These are phyloP conservation scores for Spodoptera littoralis DNA, from an alignment of 2,888 invertebrate genomes.

Conservation along the genomic window DNA sequence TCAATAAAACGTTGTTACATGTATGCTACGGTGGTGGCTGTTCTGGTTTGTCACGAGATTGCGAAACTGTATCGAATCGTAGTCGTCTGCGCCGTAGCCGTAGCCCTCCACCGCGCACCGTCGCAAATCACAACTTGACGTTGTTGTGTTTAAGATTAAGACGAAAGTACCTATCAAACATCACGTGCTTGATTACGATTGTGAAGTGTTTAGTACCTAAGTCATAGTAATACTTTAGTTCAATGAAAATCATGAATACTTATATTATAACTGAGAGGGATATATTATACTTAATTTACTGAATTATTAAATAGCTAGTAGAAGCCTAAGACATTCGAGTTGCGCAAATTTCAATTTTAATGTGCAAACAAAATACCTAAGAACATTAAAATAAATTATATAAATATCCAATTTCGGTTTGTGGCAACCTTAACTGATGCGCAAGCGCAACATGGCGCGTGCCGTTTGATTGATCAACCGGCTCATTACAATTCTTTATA, in stretches of 20 bases:
- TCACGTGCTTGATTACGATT: slow-evolving; percentile 59
- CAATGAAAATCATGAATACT: neutral
- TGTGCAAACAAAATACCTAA: no score
- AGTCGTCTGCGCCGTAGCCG: slow-evolving; percentile 70
- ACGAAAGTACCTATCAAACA: slow-evolving; percentile 41
- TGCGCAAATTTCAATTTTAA: no score
- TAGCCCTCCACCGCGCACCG: slow-evolving; percentile 64
- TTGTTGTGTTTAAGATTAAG: slow-evolving; percentile 40
- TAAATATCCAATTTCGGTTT: slow-evolving; percentile 16
- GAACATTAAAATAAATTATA: slow-evolving; percentile 4
- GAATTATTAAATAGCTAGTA: no score
- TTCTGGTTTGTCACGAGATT: slow-evolving; percentile 69
- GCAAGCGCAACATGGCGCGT: slow-evolving; percentile 69
- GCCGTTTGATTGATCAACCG: slow-evolving; percentile 75
- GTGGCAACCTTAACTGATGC: slow-evolving; percentile 52
- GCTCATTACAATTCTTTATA: slow-evolving; percentile 70
- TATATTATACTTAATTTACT: no score
- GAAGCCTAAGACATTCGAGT: no score
- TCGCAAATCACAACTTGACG: slow-evolving; percentile 67
- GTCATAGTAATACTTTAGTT: neutral
- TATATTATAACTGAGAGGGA: no score
- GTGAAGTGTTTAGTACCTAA: slow-evolving; percentile 42
- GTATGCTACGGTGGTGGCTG: slow-evolving; percentile 50
- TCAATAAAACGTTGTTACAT: slow-evolving; percentile 64
- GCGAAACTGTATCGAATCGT: slow-evolving; percentile 76